phyloP scores from a whole-genome alignment of 2,797 vertebrate genomes.

The Chrysolophus pictus region DNA sequence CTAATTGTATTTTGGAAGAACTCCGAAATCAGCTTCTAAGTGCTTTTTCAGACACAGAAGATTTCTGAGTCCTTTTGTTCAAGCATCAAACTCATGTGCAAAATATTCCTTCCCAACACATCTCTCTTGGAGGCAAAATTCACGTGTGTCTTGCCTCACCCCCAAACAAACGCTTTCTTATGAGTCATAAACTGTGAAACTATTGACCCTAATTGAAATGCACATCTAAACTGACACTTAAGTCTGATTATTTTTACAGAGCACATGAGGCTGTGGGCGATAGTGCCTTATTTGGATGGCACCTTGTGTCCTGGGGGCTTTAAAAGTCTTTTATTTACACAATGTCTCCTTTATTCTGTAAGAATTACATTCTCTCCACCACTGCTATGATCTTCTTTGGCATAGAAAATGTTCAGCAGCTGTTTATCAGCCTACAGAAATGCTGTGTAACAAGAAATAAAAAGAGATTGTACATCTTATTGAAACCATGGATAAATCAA shows the following conservation, averaged over 20 bases:
- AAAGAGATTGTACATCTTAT: conserved; percentile 20
- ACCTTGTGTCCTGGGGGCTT: conserved; percentile 49
- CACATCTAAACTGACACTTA: conserved; percentile 56
- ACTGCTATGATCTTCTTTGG: conserved; percentile 47
- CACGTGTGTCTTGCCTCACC: neutral
- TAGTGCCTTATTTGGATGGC: conserved; percentile 39
- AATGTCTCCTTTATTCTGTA: conserved; percentile 62
- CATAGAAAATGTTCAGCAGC: conserved; percentile 57
- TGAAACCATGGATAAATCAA: conserved; percentile 11
- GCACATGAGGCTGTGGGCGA: conserved; percentile 26
- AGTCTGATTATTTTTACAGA: conserved; percentile 35
- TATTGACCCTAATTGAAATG: conserved; percentile 66
- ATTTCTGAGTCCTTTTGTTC: neutral
- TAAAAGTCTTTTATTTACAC: conserved; percentile 61
- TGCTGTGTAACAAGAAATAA: conserved; percentile 54
- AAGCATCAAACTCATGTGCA: neutral
- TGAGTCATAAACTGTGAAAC: conserved; percentile 43
- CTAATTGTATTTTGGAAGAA: neutral
- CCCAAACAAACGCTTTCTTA: conserved; percentile 1
- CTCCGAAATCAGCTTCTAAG: neutral
- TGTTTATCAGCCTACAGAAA: conserved; percentile 69
- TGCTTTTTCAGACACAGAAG: neutral
- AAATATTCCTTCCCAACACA: neutral
- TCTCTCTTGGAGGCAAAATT: neutral
- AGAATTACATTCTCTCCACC: conserved; percentile 23